Evolutionary conservation across 2,797 vertebrate species (phyloP), one percentile per base, ranked within the genome.

Genomic region (Pterois miles): DNA sequence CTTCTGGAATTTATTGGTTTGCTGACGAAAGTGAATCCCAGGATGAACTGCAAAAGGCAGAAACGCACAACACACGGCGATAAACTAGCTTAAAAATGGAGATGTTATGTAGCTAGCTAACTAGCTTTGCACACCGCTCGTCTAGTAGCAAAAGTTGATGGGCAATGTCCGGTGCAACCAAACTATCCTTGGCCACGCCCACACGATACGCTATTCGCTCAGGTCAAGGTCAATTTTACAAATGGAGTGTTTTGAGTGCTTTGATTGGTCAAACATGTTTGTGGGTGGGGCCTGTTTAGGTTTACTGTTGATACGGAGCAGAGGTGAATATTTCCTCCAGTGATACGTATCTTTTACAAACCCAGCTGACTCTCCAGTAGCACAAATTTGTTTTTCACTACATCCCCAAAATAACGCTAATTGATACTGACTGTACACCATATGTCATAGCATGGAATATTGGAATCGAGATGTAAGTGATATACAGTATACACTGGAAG

Each of bases 71-170:
- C 31, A 1, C 2, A 3, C 5, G 3, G 25, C 7, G 8, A 3
- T 22, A 3, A 48, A 40, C 8, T 1, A 18, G 1, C 3, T 8
- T 12, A 1, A 20, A 50, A 25, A 67, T 11, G 9, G 18, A 23
- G 70, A 9, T 36, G 23, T 34, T 74, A 50, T 69, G 46, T 62
- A 23, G 66, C 60, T 53, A 33, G 77, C 78, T 81, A 76, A 79
- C 68, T 90, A 90, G 89, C 88, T 85, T 81, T 46, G 50, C 56
- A 73, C 29, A 78, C 50, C 80, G 73, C 76, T 88, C 74, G n/a
- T 78, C 75, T 83, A 75, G 63, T 91, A 87, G 89, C 85, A 91
- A 92, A 94, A 94, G 90, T 94, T 94, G 88, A 92, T 87, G 71
- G 90, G 86, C 77, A 84, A 85, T 66, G 78, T 86, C 68, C 88